phyloP scores from a whole-genome alignment of 2,797 vertebrate genomes.

The Aselliscus stoliczkanus region DNA sequence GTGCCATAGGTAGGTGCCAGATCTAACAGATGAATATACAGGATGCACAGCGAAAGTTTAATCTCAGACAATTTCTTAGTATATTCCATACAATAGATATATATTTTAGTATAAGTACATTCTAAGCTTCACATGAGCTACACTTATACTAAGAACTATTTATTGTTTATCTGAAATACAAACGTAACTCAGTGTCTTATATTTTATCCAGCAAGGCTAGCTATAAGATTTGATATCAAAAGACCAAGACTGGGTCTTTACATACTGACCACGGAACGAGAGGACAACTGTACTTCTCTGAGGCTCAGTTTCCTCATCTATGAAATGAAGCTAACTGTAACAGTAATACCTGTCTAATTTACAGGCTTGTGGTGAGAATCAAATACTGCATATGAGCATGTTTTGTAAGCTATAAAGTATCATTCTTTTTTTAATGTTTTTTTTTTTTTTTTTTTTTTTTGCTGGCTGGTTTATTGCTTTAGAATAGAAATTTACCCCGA shows the following conservation, averaged over 20 bases:
- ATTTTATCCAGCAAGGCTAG: background rate
- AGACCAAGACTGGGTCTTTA: background rate
- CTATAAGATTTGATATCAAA: background rate
- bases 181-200: background rate
- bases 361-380: background rate
- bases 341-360: background rate
- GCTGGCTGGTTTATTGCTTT: background rate
- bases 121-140: background rate
- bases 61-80: background rate
- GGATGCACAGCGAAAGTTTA: background rate
- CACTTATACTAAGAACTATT: background rate
- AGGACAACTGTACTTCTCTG: background rate
- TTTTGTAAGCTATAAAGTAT: background rate
- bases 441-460: too few species aligned
- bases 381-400: rapidly evolving
- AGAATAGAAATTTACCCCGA: background rate
- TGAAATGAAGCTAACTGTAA: background rate
- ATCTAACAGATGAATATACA: background rate
- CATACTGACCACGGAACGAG: background rate
- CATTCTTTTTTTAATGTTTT: background rate
- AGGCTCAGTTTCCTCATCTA: background rate
- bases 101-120: background rate
- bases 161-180: background rate
- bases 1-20: background rate
- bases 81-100: background rate